phyloP scores from a whole-genome alignment of 2,888 invertebrate species.

The Palloptera scutellata region DNA sequence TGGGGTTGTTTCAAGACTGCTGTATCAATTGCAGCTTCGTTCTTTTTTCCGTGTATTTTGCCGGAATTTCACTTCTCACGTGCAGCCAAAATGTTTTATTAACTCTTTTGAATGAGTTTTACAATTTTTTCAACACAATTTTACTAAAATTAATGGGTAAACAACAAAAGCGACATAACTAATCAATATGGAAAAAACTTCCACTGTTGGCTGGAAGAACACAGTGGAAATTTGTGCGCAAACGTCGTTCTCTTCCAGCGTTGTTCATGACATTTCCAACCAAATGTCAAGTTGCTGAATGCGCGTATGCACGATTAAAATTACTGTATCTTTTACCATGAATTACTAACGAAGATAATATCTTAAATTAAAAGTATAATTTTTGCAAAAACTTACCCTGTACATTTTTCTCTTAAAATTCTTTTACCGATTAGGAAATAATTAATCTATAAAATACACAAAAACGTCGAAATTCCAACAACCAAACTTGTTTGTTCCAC shows the following conservation, averaged over 20 bases:
- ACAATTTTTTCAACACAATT: slow-evolving; percentile 46
- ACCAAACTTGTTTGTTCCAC: no score
- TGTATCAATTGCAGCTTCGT: slow-evolving; percentile 38
- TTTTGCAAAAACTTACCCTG: no score
- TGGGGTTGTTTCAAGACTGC: slow-evolving; percentile 51
- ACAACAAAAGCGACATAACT: slow-evolving; percentile 64
- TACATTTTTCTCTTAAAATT: no score
- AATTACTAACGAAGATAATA: no score
- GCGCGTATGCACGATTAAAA: neutral
- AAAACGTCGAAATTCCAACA: no score
- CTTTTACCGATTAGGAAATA: no score
- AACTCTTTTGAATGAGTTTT: slow-evolving; percentile 33
- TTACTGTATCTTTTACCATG: no score
- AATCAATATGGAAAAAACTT: slow-evolving; percentile 63
- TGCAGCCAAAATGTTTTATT: slow-evolving; percentile 13
- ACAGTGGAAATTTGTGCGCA: slow-evolving; percentile 41
- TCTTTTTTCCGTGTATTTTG: slow-evolving; percentile 12
- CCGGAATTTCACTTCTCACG: slow-evolving; percentile 34
- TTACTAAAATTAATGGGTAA: slow-evolving; percentile 53
- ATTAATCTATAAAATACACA: no score
- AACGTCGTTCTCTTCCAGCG: slow-evolving; percentile 42
- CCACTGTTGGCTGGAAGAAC: slow-evolving; percentile 46
- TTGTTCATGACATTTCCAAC: slow-evolving; percentile 17
- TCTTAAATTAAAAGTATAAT: no score
- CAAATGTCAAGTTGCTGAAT: slow-evolving; percentile 9